These are phyloP conservation scores for Aromia moschata DNA, from an alignment of 2,888 invertebrate species.

Conservation along the genomic window DNA sequence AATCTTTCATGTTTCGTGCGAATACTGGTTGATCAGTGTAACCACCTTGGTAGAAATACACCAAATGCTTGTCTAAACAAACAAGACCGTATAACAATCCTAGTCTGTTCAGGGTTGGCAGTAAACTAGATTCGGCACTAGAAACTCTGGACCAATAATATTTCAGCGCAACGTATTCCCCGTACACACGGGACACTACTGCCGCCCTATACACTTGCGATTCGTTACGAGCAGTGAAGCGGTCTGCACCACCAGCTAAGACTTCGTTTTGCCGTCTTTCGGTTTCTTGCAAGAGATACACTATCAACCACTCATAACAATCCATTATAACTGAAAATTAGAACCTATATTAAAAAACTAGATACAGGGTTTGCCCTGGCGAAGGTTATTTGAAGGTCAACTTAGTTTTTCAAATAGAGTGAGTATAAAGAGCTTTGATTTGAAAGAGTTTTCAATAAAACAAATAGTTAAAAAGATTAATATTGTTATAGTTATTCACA, in stretches of 20 bases:
- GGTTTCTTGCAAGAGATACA: conserved; percentile 79
- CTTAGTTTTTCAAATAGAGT: too few relatives aligned
- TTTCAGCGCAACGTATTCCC: conserved; percentile 72
- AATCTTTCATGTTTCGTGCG: conserved; percentile 71
- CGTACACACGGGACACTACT: conserved; percentile 79
- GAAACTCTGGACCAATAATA: conserved; percentile 66
- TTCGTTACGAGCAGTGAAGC: conserved; percentile 81
- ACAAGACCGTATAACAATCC: conserved; percentile 69
- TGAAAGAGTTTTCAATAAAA: too few relatives aligned
- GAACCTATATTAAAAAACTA: too few relatives aligned
- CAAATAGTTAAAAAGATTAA: too few relatives aligned
- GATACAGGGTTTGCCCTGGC: too few relatives aligned
- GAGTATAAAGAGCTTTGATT: too few relatives aligned
- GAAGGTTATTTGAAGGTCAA: too few relatives aligned
- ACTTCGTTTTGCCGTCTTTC: conserved; percentile 69
- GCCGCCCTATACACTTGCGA: conserved; percentile 82
- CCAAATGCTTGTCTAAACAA: conserved; percentile 69
- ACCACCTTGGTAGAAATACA: conserved; percentile 71
- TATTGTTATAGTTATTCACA: too few relatives aligned
- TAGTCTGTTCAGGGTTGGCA: conserved; percentile 64
- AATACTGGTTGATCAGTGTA: conserved; percentile 58
- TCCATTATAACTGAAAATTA: conserved; percentile 71
- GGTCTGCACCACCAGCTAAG: conserved; percentile 66
- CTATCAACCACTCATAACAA: conserved; percentile 86
- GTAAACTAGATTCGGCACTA: conserved; percentile 46